Percentiles rank a stretch among this genome's conserved stretches.
Evolutionary conservation across 1,140 invertebrate species (phyloP).

Genomic region (Amphibalanus amphitrite): DNA sequence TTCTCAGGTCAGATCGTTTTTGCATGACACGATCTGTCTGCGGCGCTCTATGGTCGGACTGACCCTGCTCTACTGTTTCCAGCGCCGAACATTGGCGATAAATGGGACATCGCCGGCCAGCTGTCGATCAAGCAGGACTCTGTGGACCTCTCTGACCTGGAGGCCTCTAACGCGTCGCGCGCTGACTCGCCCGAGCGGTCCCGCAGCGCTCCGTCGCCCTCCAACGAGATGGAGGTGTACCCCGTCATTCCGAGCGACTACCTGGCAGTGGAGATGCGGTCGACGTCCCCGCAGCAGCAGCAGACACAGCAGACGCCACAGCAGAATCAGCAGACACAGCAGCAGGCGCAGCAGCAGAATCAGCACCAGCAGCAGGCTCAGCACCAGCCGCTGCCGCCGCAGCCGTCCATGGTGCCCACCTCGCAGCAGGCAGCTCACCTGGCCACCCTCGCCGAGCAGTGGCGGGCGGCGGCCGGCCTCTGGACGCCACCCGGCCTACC

Average conservation of each 20-base stretch:
- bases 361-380: neutral
- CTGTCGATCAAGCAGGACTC: neutral
- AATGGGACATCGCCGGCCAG: too few relatives aligned
- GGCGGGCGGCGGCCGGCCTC: neutral
- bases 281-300: neutral
- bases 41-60: too few relatives aligned
- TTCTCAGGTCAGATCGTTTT: too few relatives aligned
- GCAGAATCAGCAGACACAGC: neutral
- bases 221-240: neutral
- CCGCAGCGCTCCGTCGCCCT: neutral
- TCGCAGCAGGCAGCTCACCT: neutral
- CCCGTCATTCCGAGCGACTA: slow-evolving; percentile 4
- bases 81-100: too few relatives aligned
- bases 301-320: too few relatives aligned
- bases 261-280: neutral
- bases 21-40: too few relatives aligned
- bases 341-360: neutral
- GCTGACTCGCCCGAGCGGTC: neutral
- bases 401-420: neutral
- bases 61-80: too few relatives aligned
- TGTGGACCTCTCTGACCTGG: neutral
- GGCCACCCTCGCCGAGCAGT: neutral
- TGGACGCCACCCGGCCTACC: neutral
- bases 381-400: neutral
- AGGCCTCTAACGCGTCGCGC: neutral